These are phyloP conservation scores for Dendropsophus ebraccatus DNA, from an alignment of 2,113 vertebrate species.

Conservation along the genomic window DNA sequence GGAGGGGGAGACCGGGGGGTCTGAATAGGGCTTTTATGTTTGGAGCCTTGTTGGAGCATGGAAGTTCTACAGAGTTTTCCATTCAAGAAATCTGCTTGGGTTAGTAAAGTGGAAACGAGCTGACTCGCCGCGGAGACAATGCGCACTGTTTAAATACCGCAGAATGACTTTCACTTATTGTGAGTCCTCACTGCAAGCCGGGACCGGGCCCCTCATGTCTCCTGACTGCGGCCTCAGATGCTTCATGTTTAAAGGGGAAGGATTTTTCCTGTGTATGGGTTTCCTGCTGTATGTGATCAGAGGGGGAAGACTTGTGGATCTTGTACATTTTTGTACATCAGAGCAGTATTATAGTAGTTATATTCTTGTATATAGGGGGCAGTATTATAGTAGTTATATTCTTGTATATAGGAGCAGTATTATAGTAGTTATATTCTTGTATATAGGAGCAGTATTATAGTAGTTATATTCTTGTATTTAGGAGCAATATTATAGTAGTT, in stretches of 20 bases:
- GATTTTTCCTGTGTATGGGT: background rate
- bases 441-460: background rate
- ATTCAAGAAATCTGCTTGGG: conserved; percentile 35
- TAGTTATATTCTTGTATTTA: background rate
- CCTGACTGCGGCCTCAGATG: background rate
- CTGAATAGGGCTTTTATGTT: conserved; percentile 52
- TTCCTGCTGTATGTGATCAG: background rate
- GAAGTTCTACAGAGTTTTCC: conserved; percentile 11
- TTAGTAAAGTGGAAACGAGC: conserved; percentile 24
- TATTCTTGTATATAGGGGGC: background rate
- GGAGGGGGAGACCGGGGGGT: background rate
- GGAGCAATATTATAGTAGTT: background rate
- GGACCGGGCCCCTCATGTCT: background rate
- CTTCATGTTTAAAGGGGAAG: background rate
- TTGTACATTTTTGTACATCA: too few species aligned
- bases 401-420: conserved; percentile 4
- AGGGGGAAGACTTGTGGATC: background rate
- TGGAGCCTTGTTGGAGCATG: conserved; percentile 22
- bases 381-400: conserved; percentile 3
- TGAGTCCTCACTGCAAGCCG: background rate
- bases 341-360: background rate
- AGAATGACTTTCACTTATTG: conserved; percentile 45
- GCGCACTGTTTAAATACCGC: conserved; percentile 8
- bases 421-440: conserved; percentile 9
- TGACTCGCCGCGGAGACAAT: conserved; percentile 3